These are phyloP conservation scores for Saccostrea glomerata DNA, from an alignment of 1,140 invertebrate species.

Conservation along the genomic window DNA sequence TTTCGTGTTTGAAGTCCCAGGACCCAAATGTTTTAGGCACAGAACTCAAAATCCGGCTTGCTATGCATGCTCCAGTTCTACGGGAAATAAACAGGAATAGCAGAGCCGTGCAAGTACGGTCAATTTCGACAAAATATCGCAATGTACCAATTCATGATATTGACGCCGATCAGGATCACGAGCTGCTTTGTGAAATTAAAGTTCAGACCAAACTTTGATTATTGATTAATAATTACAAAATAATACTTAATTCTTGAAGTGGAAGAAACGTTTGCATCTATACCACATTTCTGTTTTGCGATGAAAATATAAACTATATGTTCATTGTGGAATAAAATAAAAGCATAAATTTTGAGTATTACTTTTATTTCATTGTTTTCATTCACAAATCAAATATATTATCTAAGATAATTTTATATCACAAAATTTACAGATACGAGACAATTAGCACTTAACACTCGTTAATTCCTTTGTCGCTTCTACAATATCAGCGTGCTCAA, in stretches of 20 bases:
- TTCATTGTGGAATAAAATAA: neutral
- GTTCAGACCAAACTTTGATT: neutral
- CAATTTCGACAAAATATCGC: neutral
- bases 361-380: constrained; percentile 30
- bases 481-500: neutral
- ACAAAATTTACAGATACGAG: constrained; percentile 20
- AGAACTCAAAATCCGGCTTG: constrained; percentile 16
- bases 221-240: neutral
- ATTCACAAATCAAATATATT: constrained; percentile 39
- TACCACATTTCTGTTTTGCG: too few species aligned
- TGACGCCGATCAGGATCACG: neutral
- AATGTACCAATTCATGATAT: neutral
- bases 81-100: neutral
- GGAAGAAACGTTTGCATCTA: too few species aligned
- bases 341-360: constrained; percentile 12
- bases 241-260: too few species aligned
- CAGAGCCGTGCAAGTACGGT: neutral
- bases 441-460: neutral
- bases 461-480: neutral
- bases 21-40: neutral
- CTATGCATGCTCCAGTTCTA: neutral
- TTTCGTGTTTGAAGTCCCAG: neutral
- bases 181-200: neutral
- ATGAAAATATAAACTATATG: neutral
- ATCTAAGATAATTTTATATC: constrained; percentile 7